A percentile compares a stretch with the other conserved stretches of the same genome.
These are phyloP conservation scores for Agriopis marginaria DNA, from an alignment of 2,888 invertebrate genomes.

Conservation along the genomic window DNA sequence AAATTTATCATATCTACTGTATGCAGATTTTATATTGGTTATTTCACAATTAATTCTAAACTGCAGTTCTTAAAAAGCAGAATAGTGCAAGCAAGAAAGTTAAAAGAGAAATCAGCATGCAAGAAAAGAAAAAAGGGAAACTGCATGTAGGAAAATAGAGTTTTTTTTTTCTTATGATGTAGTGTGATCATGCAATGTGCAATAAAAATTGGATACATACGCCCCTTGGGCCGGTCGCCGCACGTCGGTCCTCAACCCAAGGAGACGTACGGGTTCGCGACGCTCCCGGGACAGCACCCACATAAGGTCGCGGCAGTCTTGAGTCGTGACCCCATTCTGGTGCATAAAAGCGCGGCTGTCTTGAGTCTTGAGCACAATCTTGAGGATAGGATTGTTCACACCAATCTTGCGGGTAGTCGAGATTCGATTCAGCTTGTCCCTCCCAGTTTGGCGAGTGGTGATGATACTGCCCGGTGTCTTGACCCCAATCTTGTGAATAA, in stretches of 20 bases:
- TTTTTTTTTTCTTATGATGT: neutral
- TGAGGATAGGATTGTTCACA: too few species aligned
- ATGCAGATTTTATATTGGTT: too few species aligned
- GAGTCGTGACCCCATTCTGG: conserved; percentile 2
- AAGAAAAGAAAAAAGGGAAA: too few species aligned
- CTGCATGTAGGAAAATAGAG: neutral
- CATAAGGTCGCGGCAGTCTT: neutral
- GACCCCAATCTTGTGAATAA: neutral
- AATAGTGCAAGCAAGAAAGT: too few species aligned
- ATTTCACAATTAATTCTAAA: too few species aligned
- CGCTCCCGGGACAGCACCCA: neutral
- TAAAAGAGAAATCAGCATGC: too few species aligned
- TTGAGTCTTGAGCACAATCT: neutral
- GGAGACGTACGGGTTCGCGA: conserved; percentile 15
- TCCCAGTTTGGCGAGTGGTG: neutral
- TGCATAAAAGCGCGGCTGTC: neutral
- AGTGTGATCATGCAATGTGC: conserved; percentile 1
- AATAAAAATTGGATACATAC: conserved; percentile 24
- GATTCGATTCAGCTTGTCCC: neutral
- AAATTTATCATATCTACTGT: too few species aligned
- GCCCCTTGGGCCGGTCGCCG: conserved; percentile 38
- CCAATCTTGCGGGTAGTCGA: too few species aligned
- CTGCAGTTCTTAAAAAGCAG: too few species aligned
- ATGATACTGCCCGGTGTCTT: neutral
- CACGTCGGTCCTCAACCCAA: conserved; percentile 22